These are phyloP conservation scores for Xenops minutus DNA, from an alignment of 2,797 vertebrate species.

Conservation along the genomic window DNA sequence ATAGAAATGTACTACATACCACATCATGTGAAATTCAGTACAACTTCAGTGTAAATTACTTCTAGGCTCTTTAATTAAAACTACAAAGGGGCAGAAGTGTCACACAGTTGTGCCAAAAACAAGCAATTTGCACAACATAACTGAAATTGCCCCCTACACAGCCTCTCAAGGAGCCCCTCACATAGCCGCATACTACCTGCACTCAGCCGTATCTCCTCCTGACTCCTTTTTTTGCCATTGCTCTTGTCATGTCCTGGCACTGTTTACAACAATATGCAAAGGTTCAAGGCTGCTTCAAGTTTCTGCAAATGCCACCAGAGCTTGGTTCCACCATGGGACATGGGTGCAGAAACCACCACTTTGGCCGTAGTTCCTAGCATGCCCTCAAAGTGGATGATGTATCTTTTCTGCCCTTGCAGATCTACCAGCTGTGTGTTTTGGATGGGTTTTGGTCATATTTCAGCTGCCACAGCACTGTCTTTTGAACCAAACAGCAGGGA, in stretches of 20 bases:
- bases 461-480: neutral
- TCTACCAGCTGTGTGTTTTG: neutral
- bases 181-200: neutral
- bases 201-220: neutral
- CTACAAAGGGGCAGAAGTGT: neutral
- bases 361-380: neutral
- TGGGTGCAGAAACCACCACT: neutral
- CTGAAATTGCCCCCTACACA: neutral
- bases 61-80: neutral
- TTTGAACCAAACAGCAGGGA: neutral
- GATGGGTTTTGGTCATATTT: neutral
- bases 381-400: neutral
- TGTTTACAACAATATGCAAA: neutral
- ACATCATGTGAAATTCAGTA: neutral
- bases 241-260: neutral
- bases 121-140: neutral
- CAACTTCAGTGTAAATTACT: neutral
- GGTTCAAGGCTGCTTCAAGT: neutral
- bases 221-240: neutral
- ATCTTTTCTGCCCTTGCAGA: neutral
- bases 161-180: neutral
- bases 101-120: neutral
- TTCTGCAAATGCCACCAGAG: neutral
- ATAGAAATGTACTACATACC: neutral
- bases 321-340: neutral